These are phyloP conservation scores for Morus bassanus DNA, from an alignment of 2,797 vertebrate genomes.

Conservation along the genomic window DNA sequence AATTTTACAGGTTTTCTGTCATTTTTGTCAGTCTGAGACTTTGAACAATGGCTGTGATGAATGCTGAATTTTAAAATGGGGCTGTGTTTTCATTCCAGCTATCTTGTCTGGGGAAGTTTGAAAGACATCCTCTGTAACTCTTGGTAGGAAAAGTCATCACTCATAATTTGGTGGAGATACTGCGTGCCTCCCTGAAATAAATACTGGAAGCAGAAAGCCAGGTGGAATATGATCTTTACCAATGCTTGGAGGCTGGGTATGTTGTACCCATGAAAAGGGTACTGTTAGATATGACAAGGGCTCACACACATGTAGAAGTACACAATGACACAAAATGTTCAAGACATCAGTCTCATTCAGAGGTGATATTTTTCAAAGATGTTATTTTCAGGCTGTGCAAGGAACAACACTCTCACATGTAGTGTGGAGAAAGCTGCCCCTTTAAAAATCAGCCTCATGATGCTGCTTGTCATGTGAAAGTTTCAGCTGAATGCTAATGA, in stretches of 20 bases:
- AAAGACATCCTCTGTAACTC: neutral
- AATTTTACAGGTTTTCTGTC: neutral
- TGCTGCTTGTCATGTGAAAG: slow-evolving; percentile 25
- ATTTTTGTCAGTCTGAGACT: neutral
- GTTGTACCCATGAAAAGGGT: neutral
- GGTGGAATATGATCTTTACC: neutral
- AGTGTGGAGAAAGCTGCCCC: neutral
- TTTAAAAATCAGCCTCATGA: neutral
- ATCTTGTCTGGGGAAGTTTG: neutral
- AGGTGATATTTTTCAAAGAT: neutral
- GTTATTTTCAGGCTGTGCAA: neutral
- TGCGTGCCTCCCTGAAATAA: neutral
- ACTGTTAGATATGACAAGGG: neutral
- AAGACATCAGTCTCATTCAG: neutral
- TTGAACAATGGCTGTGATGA: neutral
- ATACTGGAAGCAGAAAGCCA: neutral
- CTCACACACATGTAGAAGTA: neutral
- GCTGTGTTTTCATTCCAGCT: neutral
- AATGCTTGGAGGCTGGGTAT: neutral
- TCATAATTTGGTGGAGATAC: neutral
- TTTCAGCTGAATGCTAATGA: slow-evolving; percentile 54
- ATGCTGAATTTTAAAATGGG: neutral
- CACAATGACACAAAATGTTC: neutral
- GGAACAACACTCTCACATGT: neutral
- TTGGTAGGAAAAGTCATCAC: neutral